These are phyloP conservation scores for Pristionchus entomophagus DNA, from an alignment of 2,888 invertebrate species.

Conservation along the genomic window DNA sequence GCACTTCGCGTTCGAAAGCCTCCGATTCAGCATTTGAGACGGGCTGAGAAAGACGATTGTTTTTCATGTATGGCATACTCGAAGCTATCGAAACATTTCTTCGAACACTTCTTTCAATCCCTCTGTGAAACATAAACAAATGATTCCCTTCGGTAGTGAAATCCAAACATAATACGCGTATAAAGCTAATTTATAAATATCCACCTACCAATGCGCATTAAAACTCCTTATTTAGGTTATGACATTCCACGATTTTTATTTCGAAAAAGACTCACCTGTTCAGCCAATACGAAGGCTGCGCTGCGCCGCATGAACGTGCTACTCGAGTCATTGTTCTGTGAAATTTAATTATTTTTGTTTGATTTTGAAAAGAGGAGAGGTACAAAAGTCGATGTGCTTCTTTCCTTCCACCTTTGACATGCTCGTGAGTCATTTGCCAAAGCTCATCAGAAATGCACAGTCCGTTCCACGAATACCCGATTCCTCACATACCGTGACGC, in stretches of 20 bases:
- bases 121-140: too few relatives aligned
- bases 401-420: not conserved
- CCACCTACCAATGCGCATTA: too few relatives aligned
- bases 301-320: conserved; percentile 27
- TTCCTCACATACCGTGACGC: not conserved
- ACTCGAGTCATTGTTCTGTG: conserved; percentile 15
- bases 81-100: too few relatives aligned
- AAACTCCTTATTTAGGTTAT: too few relatives aligned
- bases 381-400: too few relatives aligned
- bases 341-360: not conserved
- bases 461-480: too few relatives aligned
- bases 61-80: too few relatives aligned
- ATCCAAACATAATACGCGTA: too few relatives aligned
- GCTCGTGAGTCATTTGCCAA: not conserved
- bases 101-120: too few relatives aligned
- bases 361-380: not conserved
- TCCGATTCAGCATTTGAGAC: conserved; percentile 21
- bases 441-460: too few relatives aligned
- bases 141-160: too few relatives aligned
- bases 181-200: too few relatives aligned
- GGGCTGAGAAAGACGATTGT: not conserved
- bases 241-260: not conserved
- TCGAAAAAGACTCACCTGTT: not conserved
- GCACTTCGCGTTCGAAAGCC: not conserved
- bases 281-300: not conserved